Conservation (phyloP, 2,113 vertebrate genomes). For the Odocoileus hemionus region DNA sequence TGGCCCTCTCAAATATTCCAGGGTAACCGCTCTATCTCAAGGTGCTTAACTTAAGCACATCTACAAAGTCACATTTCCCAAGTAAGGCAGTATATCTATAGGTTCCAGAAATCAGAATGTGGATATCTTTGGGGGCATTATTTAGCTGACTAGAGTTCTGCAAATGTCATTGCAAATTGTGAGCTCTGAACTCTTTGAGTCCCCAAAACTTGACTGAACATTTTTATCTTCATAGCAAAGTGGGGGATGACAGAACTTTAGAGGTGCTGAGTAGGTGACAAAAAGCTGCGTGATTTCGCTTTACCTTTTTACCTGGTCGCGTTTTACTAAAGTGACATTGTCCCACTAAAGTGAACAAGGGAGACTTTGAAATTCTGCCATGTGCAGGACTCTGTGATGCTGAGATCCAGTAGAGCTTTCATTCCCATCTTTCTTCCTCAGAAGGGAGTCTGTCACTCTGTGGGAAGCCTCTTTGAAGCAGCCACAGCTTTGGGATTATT, state of each 20-base stretch:
- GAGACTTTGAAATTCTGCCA: conserved; percentile 45
- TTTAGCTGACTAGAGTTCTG: neutral
- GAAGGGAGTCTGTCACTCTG: conserved; percentile 49
- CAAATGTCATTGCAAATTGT: neutral
- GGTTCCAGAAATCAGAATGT: neutral
- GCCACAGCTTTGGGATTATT: conserved; percentile 29
- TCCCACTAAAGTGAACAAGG: neutral
- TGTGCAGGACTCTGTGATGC: neutral
- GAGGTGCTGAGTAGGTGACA: neutral
- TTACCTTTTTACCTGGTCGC: neutral
- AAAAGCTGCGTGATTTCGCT: neutral
- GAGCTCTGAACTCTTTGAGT: neutral
- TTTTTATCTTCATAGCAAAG: neutral
- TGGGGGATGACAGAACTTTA: neutral
- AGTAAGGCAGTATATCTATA: neutral
- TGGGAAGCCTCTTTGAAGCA: conserved; percentile 57
- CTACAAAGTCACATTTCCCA: neutral
- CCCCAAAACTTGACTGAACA: neutral
- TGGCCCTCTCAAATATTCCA: neutral
- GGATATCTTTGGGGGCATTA: neutral
- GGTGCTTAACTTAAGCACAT: neutral
- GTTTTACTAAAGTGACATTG: conserved; percentile 35
- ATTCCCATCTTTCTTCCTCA: neutral
- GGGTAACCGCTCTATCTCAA: neutral
- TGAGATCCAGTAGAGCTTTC: conserved; percentile 7